Evolutionary conservation across 2,888 invertebrate genomes (phyloP).

Genomic region (Onthophagus sagittarius): DNA sequence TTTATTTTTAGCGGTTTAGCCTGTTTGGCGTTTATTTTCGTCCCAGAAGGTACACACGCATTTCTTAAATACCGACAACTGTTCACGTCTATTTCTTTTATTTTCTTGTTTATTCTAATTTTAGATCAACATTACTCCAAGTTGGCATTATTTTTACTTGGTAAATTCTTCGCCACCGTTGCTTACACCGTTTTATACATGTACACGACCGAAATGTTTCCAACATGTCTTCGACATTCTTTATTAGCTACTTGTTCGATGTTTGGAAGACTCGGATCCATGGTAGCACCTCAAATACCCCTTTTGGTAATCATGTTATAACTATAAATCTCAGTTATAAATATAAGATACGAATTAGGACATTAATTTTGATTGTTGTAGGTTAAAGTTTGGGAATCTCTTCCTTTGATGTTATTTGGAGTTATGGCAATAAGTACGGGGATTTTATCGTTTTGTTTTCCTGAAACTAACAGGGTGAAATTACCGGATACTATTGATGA

Average conservation of each 20-base stretch:
- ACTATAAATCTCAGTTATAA: no score
- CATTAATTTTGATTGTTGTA: slow-evolving; percentile 35
- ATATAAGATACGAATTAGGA: no score
- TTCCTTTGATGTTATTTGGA: slow-evolving; percentile 60
- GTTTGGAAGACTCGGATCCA: slow-evolving; percentile 65
- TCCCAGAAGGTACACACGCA: slow-evolving; percentile 41
- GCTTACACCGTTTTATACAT: slow-evolving; percentile 66
- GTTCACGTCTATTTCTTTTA: not conserved
- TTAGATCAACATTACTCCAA: slow-evolving; percentile 13
- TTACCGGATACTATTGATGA: slow-evolving; percentile 61
- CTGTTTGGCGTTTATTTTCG: slow-evolving; percentile 55
- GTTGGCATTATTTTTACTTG: slow-evolving; percentile 51
- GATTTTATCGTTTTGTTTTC: slow-evolving; percentile 56
- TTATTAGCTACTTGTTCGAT: slow-evolving; percentile 66
- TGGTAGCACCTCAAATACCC: slow-evolving; percentile 67
- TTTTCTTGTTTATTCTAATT: slow-evolving; percentile 1
- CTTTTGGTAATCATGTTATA: slow-evolving; percentile 52
- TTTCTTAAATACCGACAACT: slow-evolving; percentile 1
- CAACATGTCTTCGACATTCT: slow-evolving; percentile 63
- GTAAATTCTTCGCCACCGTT: slow-evolving; percentile 63
- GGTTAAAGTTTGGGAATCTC: slow-evolving; percentile 51
- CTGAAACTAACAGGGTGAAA: slow-evolving; percentile 59
- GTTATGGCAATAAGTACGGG: slow-evolving; percentile 55
- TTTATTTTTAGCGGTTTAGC: slow-evolving; percentile 59
- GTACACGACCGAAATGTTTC: slow-evolving; percentile 69